phyloP scores from a whole-genome alignment of 2,113 vertebrate genomes.

The Scalopus aquaticus region DNA sequence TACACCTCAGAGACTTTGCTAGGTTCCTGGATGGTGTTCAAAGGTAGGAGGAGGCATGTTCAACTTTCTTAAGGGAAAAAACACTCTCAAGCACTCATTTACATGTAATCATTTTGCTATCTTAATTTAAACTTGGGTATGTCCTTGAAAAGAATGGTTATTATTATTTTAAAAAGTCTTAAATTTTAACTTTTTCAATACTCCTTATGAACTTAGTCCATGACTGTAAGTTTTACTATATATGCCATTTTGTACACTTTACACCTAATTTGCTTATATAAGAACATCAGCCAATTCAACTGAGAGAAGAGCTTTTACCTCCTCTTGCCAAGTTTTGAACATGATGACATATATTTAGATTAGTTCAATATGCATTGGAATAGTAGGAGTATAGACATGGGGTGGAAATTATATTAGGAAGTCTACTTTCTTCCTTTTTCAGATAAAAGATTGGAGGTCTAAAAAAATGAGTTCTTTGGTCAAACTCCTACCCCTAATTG shows the following conservation, averaged over 20 bases:
- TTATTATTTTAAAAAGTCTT: constrained; percentile 50
- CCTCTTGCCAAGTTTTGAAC: constrained; percentile 5
- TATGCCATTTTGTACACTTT: not conserved
- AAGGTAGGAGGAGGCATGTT: not conserved
- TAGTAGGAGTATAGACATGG: constrained; percentile 19
- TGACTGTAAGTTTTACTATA: constrained; percentile 25
- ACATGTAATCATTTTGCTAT: constrained; percentile 25
- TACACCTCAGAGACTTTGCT: not conserved
- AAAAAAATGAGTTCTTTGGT: not conserved
- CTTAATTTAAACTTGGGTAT: constrained; percentile 39
- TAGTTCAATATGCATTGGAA: constrained; percentile 33
- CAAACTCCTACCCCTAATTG: not conserved
- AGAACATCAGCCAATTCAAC: constrained; percentile 30
- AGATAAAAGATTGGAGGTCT: not conserved
- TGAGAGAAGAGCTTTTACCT: constrained; percentile 29
- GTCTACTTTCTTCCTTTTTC: not conserved
- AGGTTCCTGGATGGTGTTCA: not conserved
- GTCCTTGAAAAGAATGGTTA: constrained; percentile 57
- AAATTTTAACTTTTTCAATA: constrained; percentile 39
- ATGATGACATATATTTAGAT: constrained; percentile 17
- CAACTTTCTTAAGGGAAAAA: constrained; percentile 15
- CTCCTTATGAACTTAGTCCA: constrained; percentile 11
- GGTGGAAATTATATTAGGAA: not conserved
- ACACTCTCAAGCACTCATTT: constrained; percentile 40
- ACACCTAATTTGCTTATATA: constrained; percentile 12